Evolutionary conservation across 2,888 invertebrate genomes (phyloP).

Genomic region (Mesochorus sp.): DNA sequence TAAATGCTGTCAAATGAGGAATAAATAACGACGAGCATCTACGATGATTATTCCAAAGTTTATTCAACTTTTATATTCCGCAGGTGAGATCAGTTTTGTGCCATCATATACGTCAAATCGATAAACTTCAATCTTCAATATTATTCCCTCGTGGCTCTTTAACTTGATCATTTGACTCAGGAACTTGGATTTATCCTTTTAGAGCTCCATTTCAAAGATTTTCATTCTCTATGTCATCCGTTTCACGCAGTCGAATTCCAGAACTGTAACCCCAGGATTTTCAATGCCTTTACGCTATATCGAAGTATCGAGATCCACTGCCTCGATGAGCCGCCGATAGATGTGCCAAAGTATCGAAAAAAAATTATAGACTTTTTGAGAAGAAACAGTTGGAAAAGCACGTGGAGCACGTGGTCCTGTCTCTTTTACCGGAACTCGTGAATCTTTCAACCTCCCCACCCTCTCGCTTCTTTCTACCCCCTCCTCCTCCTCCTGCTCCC

Average conservation of each 20-base stretch:
- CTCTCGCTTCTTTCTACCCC: slow-evolving; percentile 59
- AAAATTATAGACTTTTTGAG: slow-evolving; percentile 74
- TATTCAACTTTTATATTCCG: too few relatives aligned
- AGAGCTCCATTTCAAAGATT: neutral
- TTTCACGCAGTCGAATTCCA: too few relatives aligned
- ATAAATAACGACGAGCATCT: too few relatives aligned
- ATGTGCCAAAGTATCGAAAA: too few relatives aligned
- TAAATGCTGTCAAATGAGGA: too few relatives aligned
- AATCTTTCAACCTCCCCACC: slow-evolving; percentile 59
- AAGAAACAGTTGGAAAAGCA: slow-evolving; percentile 66
- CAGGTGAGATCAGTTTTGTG: too few relatives aligned
- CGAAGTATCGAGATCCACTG: too few relatives aligned
- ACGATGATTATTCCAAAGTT: too few relatives aligned
- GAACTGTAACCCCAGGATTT: too few relatives aligned
- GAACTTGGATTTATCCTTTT: neutral
- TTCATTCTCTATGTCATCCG: too few relatives aligned
- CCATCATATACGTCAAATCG: slow-evolving; percentile 1
- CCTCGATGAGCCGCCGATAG: too few relatives aligned
- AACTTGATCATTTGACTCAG: neutral
- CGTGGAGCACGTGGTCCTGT: slow-evolving; percentile 77
- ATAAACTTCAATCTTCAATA: neutral
- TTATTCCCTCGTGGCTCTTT: neutral
- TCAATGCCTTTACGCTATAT: too few relatives aligned
- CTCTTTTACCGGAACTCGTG: slow-evolving; percentile 68
- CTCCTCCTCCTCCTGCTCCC: slow-evolving; percentile 59